Evolutionary conservation across 2,888 invertebrate species (phyloP), one percentile per base, ranked within the genome.

Genomic region (Spilarctia lutea): DNA sequence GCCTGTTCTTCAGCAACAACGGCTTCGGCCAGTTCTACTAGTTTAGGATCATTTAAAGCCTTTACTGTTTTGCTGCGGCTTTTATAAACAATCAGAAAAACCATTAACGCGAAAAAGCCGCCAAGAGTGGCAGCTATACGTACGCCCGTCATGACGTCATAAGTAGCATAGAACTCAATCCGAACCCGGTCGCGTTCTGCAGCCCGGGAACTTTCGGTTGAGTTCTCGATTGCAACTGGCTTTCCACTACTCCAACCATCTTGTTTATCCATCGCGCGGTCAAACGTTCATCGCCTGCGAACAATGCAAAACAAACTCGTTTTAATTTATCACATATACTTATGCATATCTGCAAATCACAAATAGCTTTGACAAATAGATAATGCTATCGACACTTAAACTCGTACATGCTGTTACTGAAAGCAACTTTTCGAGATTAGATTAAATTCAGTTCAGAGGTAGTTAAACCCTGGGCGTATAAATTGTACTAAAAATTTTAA

Each of bases 101-200:
- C 98, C 98, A 99, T 98, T 88, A 99, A 96, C 81, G 98, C 97
- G 94, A 99, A 99, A 94, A 99, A 98, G 86, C 98, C 98, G 87
- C 98, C 98, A 72, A 99, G 96, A 6, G 99, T 99, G 85, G 98
- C 98, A 85, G 99, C 99, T 93, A 99, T 99, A 83, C 98, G 97
- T 81, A 99, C 97, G 83, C 99, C 99, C 87, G 98, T 99, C 98
- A 98, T 98, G 92, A 98, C 98, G 96, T 99, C 98, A 95, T 99
- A 99, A 60, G 98, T 98, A 87, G 97, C 97, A 96, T 98, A 98
- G 95, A 98, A 98, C 91, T 98, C 98, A 87, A 97, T 96, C 88
- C 97, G 97, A 87, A 97, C 96, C 88, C 97, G 97, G 91, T 98
- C 97, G 74, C 97, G 96, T 86, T 97, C 97, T 85, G 96, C 94